phyloP scores from a whole-genome alignment of 1,140 invertebrate species.

The Drosophila bifasciata region DNA sequence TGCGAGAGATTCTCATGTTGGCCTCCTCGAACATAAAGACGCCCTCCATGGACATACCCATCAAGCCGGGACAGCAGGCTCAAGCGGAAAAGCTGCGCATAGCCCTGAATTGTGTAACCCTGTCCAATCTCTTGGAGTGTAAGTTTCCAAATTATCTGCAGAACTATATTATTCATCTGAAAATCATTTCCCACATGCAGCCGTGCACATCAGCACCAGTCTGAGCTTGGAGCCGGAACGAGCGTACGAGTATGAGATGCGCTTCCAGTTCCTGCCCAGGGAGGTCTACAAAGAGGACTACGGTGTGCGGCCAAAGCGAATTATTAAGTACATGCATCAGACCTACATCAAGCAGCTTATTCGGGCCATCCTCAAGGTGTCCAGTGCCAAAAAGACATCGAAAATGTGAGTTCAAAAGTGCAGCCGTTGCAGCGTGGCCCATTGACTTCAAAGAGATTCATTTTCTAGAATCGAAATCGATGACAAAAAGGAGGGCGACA shows the following conservation, averaged over 20 bases:
- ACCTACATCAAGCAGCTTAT: slow-evolving; percentile 88
- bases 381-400: slow-evolving; percentile 56
- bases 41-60: slow-evolving; percentile 97
- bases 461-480: slow-evolving; percentile 66
- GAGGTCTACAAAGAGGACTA: slow-evolving; percentile 90
- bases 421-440: background rate
- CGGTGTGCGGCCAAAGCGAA: slow-evolving; percentile 87
- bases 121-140: slow-evolving; percentile 91
- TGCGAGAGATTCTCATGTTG: slow-evolving; percentile 98
- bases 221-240: slow-evolving; percentile 86
- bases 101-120: slow-evolving; percentile 90
- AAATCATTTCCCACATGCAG: slow-evolving; percentile 25
- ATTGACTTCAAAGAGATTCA: background rate
- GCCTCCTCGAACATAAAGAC: slow-evolving; percentile 97
- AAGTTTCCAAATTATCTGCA: slow-evolving; percentile 33
- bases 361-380: slow-evolving; percentile 84
- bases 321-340: slow-evolving; percentile 89
- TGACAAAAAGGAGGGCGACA: slow-evolving; percentile 64
- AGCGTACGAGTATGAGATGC: slow-evolving; percentile 86
- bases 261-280: slow-evolving; percentile 90
- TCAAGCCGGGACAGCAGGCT: slow-evolving; percentile 86
- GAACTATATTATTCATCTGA: background rate
- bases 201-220: slow-evolving; percentile 87
- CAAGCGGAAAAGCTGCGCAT: slow-evolving; percentile 89
- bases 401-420: slow-evolving; percentile 52